A percentile compares a stretch with the other conserved stretches of the same genome.
phyloP scores from a whole-genome alignment of 2,797 vertebrate species.

The Gallirallus australis region DNA sequence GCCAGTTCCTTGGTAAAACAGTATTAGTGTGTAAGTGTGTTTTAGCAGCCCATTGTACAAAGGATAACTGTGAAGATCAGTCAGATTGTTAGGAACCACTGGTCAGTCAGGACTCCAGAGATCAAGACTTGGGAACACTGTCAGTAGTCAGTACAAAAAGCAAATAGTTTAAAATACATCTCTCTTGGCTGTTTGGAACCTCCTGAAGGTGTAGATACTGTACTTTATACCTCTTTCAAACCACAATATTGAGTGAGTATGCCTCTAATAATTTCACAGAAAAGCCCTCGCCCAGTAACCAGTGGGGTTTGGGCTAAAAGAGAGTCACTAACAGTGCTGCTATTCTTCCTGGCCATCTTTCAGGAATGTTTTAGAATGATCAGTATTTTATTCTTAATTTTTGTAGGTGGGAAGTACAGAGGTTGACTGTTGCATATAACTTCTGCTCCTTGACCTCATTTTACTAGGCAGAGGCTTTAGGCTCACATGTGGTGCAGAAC shows the following conservation, averaged over 20 bases:
- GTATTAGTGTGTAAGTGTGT: background rate
- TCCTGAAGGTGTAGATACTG: background rate
- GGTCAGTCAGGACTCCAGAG: background rate
- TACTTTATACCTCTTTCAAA: background rate
- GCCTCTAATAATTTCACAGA: background rate
- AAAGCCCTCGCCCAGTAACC: background rate
- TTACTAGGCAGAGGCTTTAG: background rate
- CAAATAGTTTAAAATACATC: background rate
- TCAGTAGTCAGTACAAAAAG: background rate
- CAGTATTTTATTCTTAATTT: background rate
- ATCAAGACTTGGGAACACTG: background rate
- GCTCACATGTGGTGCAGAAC: background rate
- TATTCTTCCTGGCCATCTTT: background rate
- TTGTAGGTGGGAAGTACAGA: background rate
- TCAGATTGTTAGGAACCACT: background rate
- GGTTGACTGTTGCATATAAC: background rate
- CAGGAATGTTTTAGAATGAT: background rate
- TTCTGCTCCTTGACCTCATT: conserved; percentile 16
- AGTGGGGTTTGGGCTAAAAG: background rate
- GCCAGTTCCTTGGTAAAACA: background rate
- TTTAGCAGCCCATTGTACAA: background rate
- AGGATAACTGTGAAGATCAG: background rate
- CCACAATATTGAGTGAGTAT: background rate
- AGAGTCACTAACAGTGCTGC: background rate
- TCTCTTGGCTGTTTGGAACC: background rate